Evolutionary conservation across 2,797 vertebrate genomes (phyloP).

Genomic region (Acipenser ruthenus): DNA sequence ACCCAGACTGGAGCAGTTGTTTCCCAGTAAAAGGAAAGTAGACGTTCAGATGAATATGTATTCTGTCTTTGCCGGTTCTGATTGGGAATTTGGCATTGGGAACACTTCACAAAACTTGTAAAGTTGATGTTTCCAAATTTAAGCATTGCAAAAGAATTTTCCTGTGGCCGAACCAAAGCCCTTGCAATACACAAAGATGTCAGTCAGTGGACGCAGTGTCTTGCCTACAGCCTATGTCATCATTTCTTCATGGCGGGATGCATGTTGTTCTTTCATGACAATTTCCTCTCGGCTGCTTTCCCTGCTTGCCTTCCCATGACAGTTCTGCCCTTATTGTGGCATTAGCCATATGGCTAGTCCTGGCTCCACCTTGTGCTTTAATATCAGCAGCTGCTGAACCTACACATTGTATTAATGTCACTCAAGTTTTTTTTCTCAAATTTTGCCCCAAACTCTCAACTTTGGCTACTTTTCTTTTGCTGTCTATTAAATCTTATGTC

Average conservation of each 20-base stretch:
- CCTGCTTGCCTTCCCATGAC: conserved; percentile 67
- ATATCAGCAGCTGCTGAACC: conserved; percentile 44
- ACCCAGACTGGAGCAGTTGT: no score
- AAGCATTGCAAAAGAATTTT: no score
- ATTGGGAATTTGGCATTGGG: no score
- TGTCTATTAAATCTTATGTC: neutral
- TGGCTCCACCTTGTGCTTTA: conserved; percentile 48
- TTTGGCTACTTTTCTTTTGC: conserved; percentile 22
- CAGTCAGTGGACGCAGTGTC: conserved; percentile 59
- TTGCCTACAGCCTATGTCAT: conserved; percentile 67
- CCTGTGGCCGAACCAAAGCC: no score
- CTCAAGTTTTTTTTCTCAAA: conserved; percentile 29
- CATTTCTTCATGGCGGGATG: conserved; percentile 70
- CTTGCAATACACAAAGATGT: conserved; percentile 41
- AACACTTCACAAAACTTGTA: no score
- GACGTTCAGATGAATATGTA: no score
- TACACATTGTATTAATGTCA: conserved; percentile 36
- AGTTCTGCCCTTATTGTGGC: conserved; percentile 76
- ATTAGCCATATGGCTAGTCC: conserved; percentile 78
- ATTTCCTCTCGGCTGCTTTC: conserved; percentile 73
- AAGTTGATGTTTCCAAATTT: no score
- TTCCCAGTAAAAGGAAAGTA: no score
- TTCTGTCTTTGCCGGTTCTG: no score
- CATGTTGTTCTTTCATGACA: conserved; percentile 78
- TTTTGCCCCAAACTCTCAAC: conserved; percentile 39